Evolutionary conservation across 2,888 invertebrate genomes (phyloP).

Genomic region (Epinotia bilunana): DNA sequence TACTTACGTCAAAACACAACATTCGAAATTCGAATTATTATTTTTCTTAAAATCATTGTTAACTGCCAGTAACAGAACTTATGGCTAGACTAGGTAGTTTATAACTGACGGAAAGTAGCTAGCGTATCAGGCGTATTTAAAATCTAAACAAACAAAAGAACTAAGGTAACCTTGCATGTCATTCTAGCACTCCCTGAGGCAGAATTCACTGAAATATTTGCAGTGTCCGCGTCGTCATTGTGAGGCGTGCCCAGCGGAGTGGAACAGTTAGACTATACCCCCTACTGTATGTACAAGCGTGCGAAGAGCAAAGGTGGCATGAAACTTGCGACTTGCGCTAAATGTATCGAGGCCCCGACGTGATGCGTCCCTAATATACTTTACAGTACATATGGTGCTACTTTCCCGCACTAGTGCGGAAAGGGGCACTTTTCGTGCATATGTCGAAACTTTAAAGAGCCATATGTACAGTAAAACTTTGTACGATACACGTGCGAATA

Average conservation of each 20-base stretch:
- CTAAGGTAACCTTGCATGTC: background rate
- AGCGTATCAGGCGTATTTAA: background rate
- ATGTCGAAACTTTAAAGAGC: too few relatives aligned
- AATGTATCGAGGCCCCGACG: background rate
- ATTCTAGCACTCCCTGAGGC: slow-evolving; percentile 7
- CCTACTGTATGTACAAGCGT: background rate
- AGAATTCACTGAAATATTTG: slow-evolving; percentile 18
- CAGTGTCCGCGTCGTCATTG: slow-evolving; percentile 9
- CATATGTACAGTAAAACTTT: too few relatives aligned
- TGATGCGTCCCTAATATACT: too few relatives aligned
- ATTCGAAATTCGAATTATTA: too few relatives aligned
- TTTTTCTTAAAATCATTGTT: too few relatives aligned
- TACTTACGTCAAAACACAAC: too few relatives aligned
- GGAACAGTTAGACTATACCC: background rate
- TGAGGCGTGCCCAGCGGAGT: slow-evolving; percentile 14
- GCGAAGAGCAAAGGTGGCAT: background rate
- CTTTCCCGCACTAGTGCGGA: too few relatives aligned
- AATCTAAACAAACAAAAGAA: slow-evolving; percentile 1
- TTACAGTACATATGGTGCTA: too few relatives aligned
- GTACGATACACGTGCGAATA: too few relatives aligned
- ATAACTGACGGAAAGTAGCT: background rate
- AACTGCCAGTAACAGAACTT: too few relatives aligned
- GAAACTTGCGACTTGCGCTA: background rate
- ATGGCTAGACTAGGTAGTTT: too few relatives aligned
- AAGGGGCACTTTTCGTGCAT: too few relatives aligned